Conservation (phyloP, 2,888 invertebrate genomes). For the Julus scandinavius region DNA sequence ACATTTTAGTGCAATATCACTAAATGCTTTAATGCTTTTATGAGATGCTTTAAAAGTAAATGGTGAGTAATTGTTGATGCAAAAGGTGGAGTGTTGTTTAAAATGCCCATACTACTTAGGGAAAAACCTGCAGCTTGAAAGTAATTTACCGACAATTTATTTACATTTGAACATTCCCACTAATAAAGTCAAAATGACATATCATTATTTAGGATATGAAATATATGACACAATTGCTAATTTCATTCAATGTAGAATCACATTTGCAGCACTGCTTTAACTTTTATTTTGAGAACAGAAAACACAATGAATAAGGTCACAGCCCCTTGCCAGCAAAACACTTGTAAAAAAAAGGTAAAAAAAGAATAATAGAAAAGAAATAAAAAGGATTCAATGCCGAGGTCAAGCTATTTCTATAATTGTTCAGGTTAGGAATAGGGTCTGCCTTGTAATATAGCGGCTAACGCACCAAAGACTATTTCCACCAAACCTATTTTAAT, state of each 20-base stretch:
- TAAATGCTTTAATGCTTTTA: not conserved
- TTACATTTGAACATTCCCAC: not conserved
- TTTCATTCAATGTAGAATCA: not conserved
- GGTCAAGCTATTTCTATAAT: conserved; percentile 36
- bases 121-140: not conserved
- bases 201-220: not conserved
- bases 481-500: not conserved
- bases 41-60: not conserved
- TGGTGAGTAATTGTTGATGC: not conserved
- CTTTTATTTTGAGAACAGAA: not conserved
- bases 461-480: not conserved
- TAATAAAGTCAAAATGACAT: not conserved
- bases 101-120: not conserved
- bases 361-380: not conserved
- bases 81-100: conserved; percentile 2
- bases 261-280: not conserved
- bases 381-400: conserved; percentile 1
- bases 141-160: too few species aligned
- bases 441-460: not conserved
- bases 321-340: not conserved
- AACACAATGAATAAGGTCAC: not conserved
- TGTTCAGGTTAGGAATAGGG: not conserved
- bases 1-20: not conserved
- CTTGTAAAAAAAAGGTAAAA: too few species aligned
- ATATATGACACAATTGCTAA: too few species aligned